phyloP scores from a whole-genome alignment of 2,888 invertebrate genomes.

The Chesias legatella region DNA sequence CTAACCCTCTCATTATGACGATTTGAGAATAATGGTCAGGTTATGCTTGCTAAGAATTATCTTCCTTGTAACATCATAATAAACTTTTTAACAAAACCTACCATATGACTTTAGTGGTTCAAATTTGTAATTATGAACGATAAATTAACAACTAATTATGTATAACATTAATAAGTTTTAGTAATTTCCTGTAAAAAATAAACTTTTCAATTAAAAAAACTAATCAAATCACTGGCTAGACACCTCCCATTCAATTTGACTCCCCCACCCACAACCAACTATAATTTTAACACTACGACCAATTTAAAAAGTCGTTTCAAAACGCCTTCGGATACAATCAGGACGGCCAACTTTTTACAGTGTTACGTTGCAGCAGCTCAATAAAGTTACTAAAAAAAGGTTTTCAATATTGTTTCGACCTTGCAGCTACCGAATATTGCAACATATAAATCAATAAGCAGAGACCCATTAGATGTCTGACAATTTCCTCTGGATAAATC shows the following conservation, averaged over 20 bases:
- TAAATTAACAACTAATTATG: constrained; percentile 6
- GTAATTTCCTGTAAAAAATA: constrained; percentile 42
- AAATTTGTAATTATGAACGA: too few relatives aligned
- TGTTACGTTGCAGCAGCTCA: constrained; percentile 57
- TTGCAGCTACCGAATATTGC: constrained; percentile 75
- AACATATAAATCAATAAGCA: constrained; percentile 77
- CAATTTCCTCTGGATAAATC: constrained; percentile 79
- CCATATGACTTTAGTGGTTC: too few relatives aligned
- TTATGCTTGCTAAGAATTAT: too few relatives aligned
- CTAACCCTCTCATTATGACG: too few relatives aligned
- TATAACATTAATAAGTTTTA: constrained; percentile 22
- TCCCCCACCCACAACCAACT: constrained; percentile 54
- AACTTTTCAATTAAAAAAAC: constrained; percentile 37
- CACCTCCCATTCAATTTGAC: constrained; percentile 62
- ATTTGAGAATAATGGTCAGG: too few relatives aligned
- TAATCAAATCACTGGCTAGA: constrained; percentile 50
- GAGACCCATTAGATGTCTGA: constrained; percentile 77
- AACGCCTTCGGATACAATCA: constrained; percentile 25
- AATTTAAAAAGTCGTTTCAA: constrained; percentile 17
- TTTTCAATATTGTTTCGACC: constrained; percentile 56
- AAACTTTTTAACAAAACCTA: too few relatives aligned
- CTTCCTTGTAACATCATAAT: too few relatives aligned
- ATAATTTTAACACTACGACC: constrained; percentile 48
- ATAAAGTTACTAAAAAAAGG: constrained; percentile 55
- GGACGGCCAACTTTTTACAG: constrained; percentile 36